Conservation (phyloP, 2,113 vertebrate species). For the Trogon melanurus region DNA sequence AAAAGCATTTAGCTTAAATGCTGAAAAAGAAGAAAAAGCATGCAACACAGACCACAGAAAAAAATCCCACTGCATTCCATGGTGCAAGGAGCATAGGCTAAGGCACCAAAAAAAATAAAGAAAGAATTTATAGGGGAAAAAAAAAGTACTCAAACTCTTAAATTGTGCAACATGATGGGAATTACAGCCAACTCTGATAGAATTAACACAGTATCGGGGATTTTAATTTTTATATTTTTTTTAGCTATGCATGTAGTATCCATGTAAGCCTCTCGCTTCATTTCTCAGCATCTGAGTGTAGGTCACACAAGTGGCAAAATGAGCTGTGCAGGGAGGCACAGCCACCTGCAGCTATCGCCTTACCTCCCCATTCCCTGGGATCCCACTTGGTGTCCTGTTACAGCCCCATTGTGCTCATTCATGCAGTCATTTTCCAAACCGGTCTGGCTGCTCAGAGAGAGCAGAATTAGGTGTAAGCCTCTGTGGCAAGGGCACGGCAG, state of each 20-base stretch:
- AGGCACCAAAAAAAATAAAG: background rate
- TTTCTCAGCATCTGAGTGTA: background rate
- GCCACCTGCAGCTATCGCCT: background rate
- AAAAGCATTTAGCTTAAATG: background rate
- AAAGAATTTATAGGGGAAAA: background rate
- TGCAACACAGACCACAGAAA: fast-evolving
- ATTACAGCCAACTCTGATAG: background rate
- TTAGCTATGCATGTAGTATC: background rate
- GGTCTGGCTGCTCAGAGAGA: background rate
- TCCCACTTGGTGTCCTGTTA: background rate
- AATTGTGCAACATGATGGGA: background rate
- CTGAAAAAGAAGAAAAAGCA: background rate
- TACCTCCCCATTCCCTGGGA: background rate
- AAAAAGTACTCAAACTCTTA: background rate
- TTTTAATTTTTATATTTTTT: background rate
- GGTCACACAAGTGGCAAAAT: background rate
- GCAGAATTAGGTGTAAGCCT: background rate
- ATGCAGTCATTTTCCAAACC: conserved; percentile 12
- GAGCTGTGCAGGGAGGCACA: background rate
- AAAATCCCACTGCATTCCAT: background rate
- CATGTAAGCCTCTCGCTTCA: background rate
- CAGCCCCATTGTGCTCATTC: background rate
- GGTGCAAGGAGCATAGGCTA: background rate
- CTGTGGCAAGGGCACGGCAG: background rate
- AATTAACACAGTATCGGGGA: fast-evolving